phyloP scores from a whole-genome alignment of 2,797 vertebrate species.

The Ptychobarbus kaznakovi region DNA sequence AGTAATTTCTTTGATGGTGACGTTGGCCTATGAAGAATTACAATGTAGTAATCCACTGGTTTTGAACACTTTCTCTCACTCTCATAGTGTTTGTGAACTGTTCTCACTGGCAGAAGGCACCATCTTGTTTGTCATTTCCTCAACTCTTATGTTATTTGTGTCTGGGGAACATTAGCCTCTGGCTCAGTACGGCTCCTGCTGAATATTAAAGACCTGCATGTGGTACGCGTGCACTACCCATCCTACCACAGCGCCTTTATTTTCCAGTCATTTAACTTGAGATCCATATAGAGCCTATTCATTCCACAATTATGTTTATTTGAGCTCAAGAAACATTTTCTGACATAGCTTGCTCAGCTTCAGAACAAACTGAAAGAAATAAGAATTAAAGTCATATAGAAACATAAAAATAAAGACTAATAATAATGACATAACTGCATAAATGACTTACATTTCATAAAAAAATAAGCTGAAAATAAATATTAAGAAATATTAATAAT shows the following conservation, averaged over 20 bases:
- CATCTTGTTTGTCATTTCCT: conserved; percentile 37
- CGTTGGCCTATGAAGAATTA: neutral
- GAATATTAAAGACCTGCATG: conserved; percentile 46
- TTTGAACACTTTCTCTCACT: neutral
- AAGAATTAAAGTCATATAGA: neutral
- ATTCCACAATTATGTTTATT: neutral
- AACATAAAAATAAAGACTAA: neutral
- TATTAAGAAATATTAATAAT: neutral
- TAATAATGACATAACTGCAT: neutral
- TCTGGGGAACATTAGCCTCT: conserved; percentile 39
- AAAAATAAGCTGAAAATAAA: neutral
- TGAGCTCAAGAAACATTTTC: neutral
- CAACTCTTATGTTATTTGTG: conserved; percentile 30
- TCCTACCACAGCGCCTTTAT: neutral
- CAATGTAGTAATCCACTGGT: neutral
- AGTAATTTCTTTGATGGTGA: neutral
- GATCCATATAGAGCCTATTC: neutral
- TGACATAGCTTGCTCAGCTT: neutral
- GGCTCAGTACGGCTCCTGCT: conserved; percentile 11
- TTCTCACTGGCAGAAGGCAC: conserved; percentile 26
- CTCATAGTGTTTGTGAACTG: neutral
- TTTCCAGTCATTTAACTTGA: conserved; percentile 10
- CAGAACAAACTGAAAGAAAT: neutral
- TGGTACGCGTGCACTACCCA: neutral
- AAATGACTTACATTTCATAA: neutral